These are phyloP conservation scores for Drosophila repletoides DNA, from an alignment of 1,140 invertebrate species.

Conservation along the genomic window DNA sequence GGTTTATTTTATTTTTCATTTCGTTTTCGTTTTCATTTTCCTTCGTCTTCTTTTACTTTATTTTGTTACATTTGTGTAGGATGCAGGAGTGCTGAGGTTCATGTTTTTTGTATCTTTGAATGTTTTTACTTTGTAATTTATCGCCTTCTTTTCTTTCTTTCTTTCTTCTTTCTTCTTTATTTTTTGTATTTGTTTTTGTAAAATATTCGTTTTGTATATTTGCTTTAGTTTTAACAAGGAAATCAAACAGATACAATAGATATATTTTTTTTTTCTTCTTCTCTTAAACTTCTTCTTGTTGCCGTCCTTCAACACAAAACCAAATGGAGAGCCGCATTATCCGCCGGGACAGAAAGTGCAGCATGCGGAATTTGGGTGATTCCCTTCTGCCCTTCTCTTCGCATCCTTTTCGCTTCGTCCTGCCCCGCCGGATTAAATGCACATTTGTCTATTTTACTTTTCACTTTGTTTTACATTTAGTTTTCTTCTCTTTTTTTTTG, in stretches of 20 bases:
- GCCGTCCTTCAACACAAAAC: constrained; percentile 49
- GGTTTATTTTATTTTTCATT: constrained; percentile 58
- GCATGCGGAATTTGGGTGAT: background rate
- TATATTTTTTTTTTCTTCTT: constrained; percentile 44
- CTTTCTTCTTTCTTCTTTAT: constrained; percentile 25
- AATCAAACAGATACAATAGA: constrained; percentile 72
- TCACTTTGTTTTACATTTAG: constrained; percentile 27
- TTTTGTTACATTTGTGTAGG: constrained; percentile 79
- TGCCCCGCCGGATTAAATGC: constrained; percentile 15
- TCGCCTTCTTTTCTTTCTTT: constrained; percentile 46
- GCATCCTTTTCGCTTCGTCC: constrained; percentile 3
- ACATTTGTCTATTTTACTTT: constrained; percentile 71
- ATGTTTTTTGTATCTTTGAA: constrained; percentile 82
- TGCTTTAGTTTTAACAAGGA: constrained; percentile 78
- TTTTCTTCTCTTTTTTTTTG: constrained; percentile 38
- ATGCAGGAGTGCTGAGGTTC: constrained; percentile 82
- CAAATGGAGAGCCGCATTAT: constrained; percentile 55
- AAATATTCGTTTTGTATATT: constrained; percentile 65
- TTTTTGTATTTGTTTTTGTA: constrained; percentile 48
- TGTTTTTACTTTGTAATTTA: constrained; percentile 77
- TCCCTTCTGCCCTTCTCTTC: background rate
- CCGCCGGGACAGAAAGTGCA: background rate
- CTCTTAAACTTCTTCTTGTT: no score
- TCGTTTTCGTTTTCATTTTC: constrained; percentile 36
- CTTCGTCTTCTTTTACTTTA: constrained; percentile 30